Percentiles rank a stretch among this genome's conserved stretches.
Evolutionary conservation across 2,888 invertebrate genomes (phyloP).

Genomic region (Ochropleura plecta): DNA sequence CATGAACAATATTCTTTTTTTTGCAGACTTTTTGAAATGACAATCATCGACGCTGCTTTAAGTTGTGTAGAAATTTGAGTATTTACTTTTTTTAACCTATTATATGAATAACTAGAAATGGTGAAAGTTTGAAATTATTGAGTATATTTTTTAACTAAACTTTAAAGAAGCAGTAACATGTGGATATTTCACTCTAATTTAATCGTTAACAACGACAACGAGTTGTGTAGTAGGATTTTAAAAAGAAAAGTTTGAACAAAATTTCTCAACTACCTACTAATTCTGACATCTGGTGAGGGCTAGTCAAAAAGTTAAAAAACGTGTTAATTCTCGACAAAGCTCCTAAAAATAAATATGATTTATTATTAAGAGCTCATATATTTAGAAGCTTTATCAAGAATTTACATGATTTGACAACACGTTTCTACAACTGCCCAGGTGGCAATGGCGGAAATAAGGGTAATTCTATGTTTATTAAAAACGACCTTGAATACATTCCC

Average conservation of each 20-base stretch:
- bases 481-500: slow-evolving; percentile 3
- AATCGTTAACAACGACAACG: too few relatives aligned
- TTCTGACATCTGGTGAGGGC: too few relatives aligned
- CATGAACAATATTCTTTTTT: background rate
- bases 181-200: too few relatives aligned
- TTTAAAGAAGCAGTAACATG: background rate
- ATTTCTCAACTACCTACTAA: background rate
- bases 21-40: background rate
- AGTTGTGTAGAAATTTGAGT: background rate
- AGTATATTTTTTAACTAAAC: background rate
- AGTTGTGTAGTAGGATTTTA: too few relatives aligned
- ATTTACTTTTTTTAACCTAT: too few relatives aligned
- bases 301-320: too few relatives aligned
- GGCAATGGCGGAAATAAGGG: slow-evolving; percentile 4
- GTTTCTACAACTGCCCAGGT: background rate
- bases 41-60: background rate
- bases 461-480: background rate
- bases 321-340: too few relatives aligned
- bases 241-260: background rate
- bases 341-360: too few relatives aligned
- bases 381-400: too few relatives aligned
- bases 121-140: background rate
- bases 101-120: background rate
- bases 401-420: too few relatives aligned
- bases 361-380: too few relatives aligned